Evolutionary conservation across 2,888 invertebrate genomes (phyloP), one percentile per base, ranked within the genome.

Genomic region (Hypolimnas misippus): DNA sequence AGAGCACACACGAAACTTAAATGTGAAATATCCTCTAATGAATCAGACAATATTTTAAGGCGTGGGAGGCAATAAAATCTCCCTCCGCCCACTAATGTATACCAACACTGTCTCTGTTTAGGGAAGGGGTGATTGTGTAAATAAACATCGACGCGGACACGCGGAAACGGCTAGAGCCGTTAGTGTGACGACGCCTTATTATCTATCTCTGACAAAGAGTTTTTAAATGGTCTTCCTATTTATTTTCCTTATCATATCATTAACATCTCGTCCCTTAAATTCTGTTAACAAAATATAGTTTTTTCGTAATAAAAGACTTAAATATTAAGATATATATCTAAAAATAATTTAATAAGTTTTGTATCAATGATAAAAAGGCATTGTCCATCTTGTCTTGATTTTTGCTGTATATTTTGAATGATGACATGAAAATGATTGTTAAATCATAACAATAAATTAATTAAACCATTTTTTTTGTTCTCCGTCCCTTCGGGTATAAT

Each of bases 31-130:
- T 89, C 84, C 90, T 86, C 90, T 91, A 92, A 92, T 91, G 91
- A 92, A 92, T 92, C 92, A 92, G 92, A 89, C 91, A 91, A 92
- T 91, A 92, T 92, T 92, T 92, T 91, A 91, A 90, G 89, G 86
- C 82, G 83, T 76, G 87, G 88, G 84, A 71, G 90, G 91, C 87
- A 89, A 91, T 92, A 91, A 92, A 90, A 87, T 75, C 87, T 83
- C 87, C 87, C 83, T 73, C 78, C 84, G 72, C 84, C 86, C 84
- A 79, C 87, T 90, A 89, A 89, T 89, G 90, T 90, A 86, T 83
- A 87, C 87, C 84, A 76, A 82, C 88, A 87, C 85, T 89, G 89
- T 89, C 87, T 87, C 84, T 78, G 81, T 74, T 81, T 82, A 83
- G 86, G 80, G 87, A 81, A 76, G 88, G 85, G 87, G 83, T 82